Conservation (phyloP, 2,797 vertebrate genomes). For the Clarias pachynema region DNA sequence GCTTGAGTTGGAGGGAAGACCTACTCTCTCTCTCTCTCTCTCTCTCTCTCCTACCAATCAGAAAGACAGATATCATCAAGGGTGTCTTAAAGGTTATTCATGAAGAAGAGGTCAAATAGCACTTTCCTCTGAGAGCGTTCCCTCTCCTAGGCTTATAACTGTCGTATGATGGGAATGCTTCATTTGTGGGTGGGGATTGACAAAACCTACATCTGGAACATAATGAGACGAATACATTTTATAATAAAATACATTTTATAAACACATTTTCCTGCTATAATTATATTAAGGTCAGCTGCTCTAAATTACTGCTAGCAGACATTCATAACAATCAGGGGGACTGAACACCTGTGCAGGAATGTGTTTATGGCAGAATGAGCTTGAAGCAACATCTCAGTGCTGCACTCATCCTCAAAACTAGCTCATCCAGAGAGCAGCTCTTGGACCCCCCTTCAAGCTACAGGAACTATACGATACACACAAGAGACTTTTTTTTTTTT, state of each 20-base stretch:
- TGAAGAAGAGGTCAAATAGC: neutral
- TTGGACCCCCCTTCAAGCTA: neutral
- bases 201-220: neutral
- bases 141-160: too few species aligned
- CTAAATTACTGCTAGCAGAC: neutral
- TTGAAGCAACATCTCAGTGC: neutral
- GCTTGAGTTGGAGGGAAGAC: neutral
- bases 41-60: neutral
- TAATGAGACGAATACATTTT: too few species aligned
- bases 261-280: neutral
- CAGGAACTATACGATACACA: neutral
- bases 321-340: neutral
- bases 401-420: neutral
- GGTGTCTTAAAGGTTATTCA: neutral
- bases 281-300: neutral
- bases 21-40: neutral
- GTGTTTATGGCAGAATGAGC: neutral
- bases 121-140: neutral
- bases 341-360: neutral
- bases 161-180: neutral
- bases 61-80: neutral
- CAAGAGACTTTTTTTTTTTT: neutral
- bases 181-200: neutral
- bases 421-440: neutral
- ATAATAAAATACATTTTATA: too few species aligned